phyloP scores from a whole-genome alignment of 2,797 vertebrate species.

The Apodemus agrarius region DNA sequence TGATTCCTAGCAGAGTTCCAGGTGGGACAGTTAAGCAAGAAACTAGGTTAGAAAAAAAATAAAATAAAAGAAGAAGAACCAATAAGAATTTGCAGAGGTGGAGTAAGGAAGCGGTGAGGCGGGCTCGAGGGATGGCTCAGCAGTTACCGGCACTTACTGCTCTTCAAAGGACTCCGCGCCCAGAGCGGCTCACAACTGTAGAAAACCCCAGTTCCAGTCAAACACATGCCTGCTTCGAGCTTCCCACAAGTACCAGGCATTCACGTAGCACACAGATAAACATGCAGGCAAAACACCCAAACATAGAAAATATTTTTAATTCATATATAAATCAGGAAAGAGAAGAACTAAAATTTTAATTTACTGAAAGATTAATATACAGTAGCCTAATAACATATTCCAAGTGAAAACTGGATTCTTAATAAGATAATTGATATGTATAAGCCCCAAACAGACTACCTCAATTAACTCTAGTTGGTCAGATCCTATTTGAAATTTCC shows the following conservation, averaged over 20 bases:
- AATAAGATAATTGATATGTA: background rate
- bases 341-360: conserved; percentile 33
- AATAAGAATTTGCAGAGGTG: background rate
- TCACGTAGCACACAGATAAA: background rate
- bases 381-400: conserved; percentile 55
- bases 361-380: conserved; percentile 32
- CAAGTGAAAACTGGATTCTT: background rate
- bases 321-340: conserved; percentile 58
- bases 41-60: background rate
- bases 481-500: conserved; percentile 16
- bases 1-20: conserved; percentile 22
- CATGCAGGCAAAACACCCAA: background rate
- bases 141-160: background rate
- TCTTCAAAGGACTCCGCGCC: background rate
- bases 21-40: background rate
- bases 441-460: conserved; percentile 27
- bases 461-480: conserved; percentile 7
- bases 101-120: background rate
- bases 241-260: background rate
- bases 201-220: background rate
- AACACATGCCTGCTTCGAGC: background rate
- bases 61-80: background rate
- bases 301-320: background rate
- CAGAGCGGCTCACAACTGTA: background rate
- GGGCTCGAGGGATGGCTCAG: rapidly evolving